Percentiles rank a stretch among this genome's conserved stretches.
Conservation (phyloP, 2,113 vertebrate species). For the Procapra przewalskii region DNA sequence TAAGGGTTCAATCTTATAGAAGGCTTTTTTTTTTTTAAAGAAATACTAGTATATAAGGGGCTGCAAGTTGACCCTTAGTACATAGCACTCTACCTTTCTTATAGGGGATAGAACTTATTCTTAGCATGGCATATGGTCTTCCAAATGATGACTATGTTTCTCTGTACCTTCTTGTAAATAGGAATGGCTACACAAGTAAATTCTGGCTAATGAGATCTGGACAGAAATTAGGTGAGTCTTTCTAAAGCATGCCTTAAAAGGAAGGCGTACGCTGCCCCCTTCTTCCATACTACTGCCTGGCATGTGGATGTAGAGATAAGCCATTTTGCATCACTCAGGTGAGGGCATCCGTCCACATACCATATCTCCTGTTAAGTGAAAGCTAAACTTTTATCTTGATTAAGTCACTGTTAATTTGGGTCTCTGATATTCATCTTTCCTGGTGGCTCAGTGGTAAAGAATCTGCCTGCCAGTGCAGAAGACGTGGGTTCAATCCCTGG, state of each 20-base stretch:
- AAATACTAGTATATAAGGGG: neutral
- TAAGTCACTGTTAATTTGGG: neutral
- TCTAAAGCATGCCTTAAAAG: neutral
- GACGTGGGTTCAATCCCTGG: neutral
- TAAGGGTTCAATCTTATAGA: neutral
- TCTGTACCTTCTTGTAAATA: neutral
- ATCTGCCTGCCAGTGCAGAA: neutral
- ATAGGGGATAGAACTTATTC: neutral
- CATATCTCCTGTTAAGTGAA: neutral
- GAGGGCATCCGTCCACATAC: neutral
- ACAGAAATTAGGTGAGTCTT: neutral
- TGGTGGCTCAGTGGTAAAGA: neutral
- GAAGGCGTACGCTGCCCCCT: neutral
- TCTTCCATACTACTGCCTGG: neutral
- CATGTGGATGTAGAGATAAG: neutral
- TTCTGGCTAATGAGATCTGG: neutral
- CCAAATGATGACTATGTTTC: neutral
- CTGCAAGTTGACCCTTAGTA: neutral
- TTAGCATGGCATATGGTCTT: neutral
- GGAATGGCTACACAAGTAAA: neutral
- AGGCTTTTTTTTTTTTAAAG: neutral
- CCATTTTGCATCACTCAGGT: neutral
- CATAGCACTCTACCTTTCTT: neutral
- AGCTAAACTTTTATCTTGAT: neutral
- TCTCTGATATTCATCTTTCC: neutral